Evolutionary conservation across 2,888 invertebrate species (phyloP).

Genomic region (Ichneumon xanthorius): DNA sequence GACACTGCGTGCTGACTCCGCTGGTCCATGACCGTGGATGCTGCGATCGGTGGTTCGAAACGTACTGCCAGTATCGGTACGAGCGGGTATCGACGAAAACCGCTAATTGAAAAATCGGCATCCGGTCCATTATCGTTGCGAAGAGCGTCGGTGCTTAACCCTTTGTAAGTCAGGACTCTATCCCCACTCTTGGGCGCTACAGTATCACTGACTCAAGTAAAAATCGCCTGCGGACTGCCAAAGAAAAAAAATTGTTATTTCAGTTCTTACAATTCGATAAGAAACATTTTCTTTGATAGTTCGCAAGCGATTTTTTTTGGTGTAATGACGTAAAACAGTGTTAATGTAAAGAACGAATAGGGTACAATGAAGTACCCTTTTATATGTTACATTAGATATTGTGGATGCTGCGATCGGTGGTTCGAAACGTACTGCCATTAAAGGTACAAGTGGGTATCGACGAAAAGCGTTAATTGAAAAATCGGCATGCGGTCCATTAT

Average conservation of each 20-base stretch:
- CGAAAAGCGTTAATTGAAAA: background rate
- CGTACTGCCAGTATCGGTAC: background rate
- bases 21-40: slow-evolving; percentile 35
- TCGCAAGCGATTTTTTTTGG: no score
- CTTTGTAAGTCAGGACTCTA: no score
- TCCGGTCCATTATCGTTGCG: background rate
- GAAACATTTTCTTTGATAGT: no score
- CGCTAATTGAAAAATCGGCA: background rate
- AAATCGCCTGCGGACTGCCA: no score
- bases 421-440: background rate
- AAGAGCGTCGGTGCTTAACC: background rate
- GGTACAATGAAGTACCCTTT: no score
- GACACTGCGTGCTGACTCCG: slow-evolving; percentile 28
- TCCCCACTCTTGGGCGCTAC: no score
- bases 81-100: background rate
- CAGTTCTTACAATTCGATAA: no score
- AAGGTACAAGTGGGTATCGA: slow-evolving; percentile 1
- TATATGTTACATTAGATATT: no score
- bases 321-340: no score
- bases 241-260: no score
- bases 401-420: slow-evolving; percentile 10
- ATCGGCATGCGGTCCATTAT: background rate
- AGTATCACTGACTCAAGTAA: no score
- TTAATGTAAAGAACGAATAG: no score
- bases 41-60: background rate